Conservation (phyloP, 2,113 vertebrate species). For the Columbina picui region DNA sequence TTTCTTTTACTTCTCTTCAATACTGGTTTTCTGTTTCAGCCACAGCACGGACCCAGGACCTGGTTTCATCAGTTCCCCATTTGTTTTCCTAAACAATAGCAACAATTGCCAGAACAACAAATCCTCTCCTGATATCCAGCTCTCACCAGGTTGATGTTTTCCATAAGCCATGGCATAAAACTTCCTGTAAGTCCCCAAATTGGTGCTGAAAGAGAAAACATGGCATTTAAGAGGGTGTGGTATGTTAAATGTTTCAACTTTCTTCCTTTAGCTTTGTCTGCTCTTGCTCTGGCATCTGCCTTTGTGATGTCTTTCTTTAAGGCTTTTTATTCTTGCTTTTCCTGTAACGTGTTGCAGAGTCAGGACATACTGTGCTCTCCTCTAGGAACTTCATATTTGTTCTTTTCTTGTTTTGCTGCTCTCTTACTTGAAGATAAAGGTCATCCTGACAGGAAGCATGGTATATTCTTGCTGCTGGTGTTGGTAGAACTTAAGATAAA, state of each 20-base stretch:
- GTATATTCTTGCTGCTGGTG: not conserved
- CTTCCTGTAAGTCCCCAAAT: not conserved
- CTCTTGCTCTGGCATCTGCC: not conserved
- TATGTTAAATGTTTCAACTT: not conserved
- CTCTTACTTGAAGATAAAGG: conserved; percentile 29
- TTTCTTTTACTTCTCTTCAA: not conserved
- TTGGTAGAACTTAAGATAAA: conserved; percentile 1
- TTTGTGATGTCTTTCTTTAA: conserved; percentile 2
- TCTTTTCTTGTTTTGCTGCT: conserved; percentile 19
- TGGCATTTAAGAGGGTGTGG: not conserved
- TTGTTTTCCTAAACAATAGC: conserved; percentile 6
- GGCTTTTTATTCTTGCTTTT: not conserved
- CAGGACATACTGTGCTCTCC: not conserved
- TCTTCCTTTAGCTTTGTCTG: not conserved
- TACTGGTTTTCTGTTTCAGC: not conserved
- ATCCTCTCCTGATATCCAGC: not conserved
- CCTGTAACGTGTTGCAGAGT: not conserved
- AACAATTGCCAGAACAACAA: not conserved
- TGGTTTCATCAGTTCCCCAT: not conserved
- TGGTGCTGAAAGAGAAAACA: not conserved
- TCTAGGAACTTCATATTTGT: conserved; percentile 30
- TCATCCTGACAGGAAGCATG: conserved; percentile 24
- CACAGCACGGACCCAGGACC: not conserved
- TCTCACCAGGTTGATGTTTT: not conserved
- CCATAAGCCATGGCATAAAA: not conserved